A percentile compares a stretch with the other conserved stretches of the same genome.
Conservation (phyloP, 2,113 vertebrate species). For the Calyptommatus sinebrachiatus region DNA sequence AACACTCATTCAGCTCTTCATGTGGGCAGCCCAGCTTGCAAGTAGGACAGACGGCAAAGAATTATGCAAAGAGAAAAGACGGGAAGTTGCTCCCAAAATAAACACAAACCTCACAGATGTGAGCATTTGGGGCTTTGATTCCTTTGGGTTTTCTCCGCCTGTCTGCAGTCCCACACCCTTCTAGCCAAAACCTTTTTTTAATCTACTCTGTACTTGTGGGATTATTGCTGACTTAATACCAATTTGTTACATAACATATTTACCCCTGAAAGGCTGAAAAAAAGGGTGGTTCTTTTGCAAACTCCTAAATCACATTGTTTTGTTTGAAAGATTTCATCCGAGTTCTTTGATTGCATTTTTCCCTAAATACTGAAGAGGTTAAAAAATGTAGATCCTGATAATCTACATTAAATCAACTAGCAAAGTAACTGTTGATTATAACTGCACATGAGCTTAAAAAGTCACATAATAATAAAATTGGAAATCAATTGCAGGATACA, state of each 20-base stretch:
- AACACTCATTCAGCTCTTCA: neutral
- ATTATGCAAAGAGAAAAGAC: constrained; percentile 20
- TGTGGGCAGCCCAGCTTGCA: constrained; percentile 10
- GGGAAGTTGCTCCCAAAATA: constrained; percentile 22
- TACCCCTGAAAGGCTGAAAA: constrained; percentile 21
- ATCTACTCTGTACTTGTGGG: constrained; percentile 19
- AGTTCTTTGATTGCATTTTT: neutral
- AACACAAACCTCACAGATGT: neutral
- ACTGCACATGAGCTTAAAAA: neutral
- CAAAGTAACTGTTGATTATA: neutral
- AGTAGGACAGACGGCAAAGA: constrained; percentile 14
- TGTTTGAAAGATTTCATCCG: neutral
- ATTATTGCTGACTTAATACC: constrained; percentile 40
- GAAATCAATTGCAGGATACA: neutral
- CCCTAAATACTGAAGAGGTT: neutral
- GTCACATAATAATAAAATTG: neutral
- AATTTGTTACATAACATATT: constrained; percentile 36
- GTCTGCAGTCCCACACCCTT: neutral
- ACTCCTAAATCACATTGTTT: constrained; percentile 7
- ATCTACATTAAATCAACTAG: neutral
- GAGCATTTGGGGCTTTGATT: constrained; percentile 2
- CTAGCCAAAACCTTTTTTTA: constrained; percentile 20
- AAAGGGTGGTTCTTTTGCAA: constrained; percentile 11
- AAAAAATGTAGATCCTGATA: constrained; percentile 1
- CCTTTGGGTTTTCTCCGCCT: neutral